Evolutionary conservation across 1,140 invertebrate species (phyloP).

Genomic region (Hypsibius dujardini): DNA sequence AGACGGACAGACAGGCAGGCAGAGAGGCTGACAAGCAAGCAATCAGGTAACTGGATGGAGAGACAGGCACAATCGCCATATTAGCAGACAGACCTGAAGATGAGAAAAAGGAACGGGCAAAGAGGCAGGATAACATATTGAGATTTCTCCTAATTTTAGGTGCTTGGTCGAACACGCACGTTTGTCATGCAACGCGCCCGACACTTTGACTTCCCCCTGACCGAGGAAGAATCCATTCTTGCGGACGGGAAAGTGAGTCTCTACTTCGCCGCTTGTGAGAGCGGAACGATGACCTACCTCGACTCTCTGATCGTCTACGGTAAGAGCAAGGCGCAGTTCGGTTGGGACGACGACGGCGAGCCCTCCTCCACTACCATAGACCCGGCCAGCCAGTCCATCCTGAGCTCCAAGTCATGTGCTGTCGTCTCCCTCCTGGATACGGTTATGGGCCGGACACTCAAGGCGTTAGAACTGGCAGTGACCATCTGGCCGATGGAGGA

Average conservation of each 20-base stretch:
- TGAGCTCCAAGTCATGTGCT: slow-evolving; percentile 15
- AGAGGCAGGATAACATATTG: too few relatives aligned
- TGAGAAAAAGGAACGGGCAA: too few relatives aligned
- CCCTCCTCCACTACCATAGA: slow-evolving; percentile 50
- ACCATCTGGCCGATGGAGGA: slow-evolving; percentile 15
- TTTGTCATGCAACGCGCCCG: slow-evolving; percentile 56
- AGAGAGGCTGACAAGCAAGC: too few relatives aligned
- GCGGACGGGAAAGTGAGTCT: slow-evolving; percentile 77
- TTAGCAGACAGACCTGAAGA: too few relatives aligned
- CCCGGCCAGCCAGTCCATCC: slow-evolving; percentile 18
- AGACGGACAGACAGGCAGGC: too few relatives aligned
- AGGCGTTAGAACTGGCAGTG: slow-evolving; percentile 22
- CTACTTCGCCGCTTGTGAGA: slow-evolving; percentile 61
- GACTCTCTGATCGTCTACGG: slow-evolving; percentile 83
- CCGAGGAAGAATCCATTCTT: slow-evolving; percentile 74
- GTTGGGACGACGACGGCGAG: slow-evolving; percentile 87
- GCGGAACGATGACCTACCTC: slow-evolving; percentile 46
- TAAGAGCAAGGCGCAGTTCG: slow-evolving; percentile 84
- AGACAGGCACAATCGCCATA: too few relatives aligned
- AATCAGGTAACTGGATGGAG: too few relatives aligned
- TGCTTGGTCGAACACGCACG: slow-evolving; percentile 62
- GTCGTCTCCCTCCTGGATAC: neutral
- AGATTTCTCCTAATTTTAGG: too few relatives aligned
- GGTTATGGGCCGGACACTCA: slow-evolving; percentile 16
- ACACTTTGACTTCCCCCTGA: slow-evolving; percentile 88